Base-by-base conservation (phyloP, 1,140 invertebrate genomes). In the Campodea augens region DNA sequence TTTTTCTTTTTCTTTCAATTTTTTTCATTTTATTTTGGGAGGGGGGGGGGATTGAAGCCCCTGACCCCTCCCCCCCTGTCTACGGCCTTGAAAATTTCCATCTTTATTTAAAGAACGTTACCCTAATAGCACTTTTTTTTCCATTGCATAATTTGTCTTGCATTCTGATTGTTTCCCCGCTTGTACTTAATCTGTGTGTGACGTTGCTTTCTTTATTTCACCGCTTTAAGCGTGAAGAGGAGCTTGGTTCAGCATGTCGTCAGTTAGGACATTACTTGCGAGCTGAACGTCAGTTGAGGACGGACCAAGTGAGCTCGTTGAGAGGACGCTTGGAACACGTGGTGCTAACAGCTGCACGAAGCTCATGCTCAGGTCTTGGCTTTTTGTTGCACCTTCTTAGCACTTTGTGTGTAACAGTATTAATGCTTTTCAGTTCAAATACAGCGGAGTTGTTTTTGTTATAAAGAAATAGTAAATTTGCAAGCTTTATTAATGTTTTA, bases 221-320 rank as follows among this genome's bases (percentile, higher is more conserved):
- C n/a, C n/a, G n/a, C n/a, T n/a, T n/a, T n/a, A n/a, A 57, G 54
- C 54, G 55, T 45, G 57, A 58, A 47, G 52, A 51, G 23, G 57
- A 58, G 38, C 51, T 58, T 25, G 45, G 49, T 19, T 46, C 53
- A 42, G 47, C 55, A 38, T 56, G 55, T 43, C 49, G 52, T 10
- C 52, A 54, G 22, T 45, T 60, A 48, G 51, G 53, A 22, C 47
- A 55, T 27, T 57, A 49, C 43, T 47, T 57, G 47, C 52, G 51
- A 38, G 50, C 55, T n/a, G 53, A 57, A 25, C 45, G 53, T 29
- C 50, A 51, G 39, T 36, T 54, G 38, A 41, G 51, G 37, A 43
- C 54, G 41, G 56, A 57, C 38, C 53, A 58, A 44, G 51, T 58
- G 25, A 46, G 46, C n/a, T 41, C 52, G 22, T 48, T 60, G 24